Percentiles rank a stretch among this genome's conserved stretches.
These are phyloP conservation scores for Prunella fulvescens DNA, from an alignment of 2,113 vertebrate species.

Conservation along the genomic window DNA sequence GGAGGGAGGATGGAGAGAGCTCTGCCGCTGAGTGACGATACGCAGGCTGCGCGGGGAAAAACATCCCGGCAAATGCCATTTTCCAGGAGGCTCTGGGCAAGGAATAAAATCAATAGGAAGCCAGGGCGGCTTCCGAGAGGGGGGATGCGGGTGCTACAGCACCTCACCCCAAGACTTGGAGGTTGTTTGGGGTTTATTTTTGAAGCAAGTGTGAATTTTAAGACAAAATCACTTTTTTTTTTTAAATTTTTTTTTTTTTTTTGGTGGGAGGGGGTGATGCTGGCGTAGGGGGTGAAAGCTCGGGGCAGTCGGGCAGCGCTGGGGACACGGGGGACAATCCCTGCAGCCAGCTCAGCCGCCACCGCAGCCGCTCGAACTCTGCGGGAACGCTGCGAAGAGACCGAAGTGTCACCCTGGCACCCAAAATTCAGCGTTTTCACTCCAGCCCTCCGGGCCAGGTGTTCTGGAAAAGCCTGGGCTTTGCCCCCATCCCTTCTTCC, in stretches of 20 bases:
- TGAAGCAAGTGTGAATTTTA: background rate
- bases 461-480: background rate
- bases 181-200: background rate
- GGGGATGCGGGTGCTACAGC: background rate
- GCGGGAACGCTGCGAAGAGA: background rate
- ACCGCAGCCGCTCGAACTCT: background rate
- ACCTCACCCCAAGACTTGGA: no score
- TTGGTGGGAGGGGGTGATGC: background rate
- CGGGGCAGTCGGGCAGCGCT: no score
- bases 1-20: conserved; percentile 73
- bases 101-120: conserved; percentile 62
- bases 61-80: conserved; percentile 74
- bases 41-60: conserved; percentile 60
- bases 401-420: background rate
- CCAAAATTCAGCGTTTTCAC: background rate
- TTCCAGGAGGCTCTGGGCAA: conserved; percentile 63
- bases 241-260: background rate
- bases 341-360: background rate
- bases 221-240: background rate
- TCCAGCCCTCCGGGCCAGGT: background rate
- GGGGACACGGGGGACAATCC: background rate
- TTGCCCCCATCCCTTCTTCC: no score
- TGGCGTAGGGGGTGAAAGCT: background rate
- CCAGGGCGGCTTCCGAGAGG: conserved; percentile 16
- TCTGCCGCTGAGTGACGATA: conserved; percentile 79